Conservation (phyloP, 2,888 invertebrate species). For the Dasysyrphus tricinctus region DNA sequence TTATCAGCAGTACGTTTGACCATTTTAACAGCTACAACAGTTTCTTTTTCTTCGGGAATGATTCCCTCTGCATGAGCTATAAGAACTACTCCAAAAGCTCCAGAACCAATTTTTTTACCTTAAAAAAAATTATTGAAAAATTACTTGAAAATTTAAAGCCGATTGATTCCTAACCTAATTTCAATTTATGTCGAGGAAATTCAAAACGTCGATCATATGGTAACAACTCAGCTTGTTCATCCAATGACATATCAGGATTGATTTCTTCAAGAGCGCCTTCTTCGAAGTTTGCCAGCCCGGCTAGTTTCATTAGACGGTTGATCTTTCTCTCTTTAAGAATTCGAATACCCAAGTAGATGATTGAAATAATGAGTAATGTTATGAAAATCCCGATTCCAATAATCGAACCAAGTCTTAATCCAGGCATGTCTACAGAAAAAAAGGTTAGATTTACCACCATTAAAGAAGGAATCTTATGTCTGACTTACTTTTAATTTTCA, state of each 20-base stretch:
- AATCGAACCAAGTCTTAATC: conserved; percentile 82
- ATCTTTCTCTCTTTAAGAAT: conserved; percentile 79
- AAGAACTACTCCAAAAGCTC: conserved; percentile 97
- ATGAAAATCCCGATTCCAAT: conserved; percentile 79
- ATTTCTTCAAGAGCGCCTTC: conserved; percentile 91
- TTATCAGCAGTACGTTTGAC: conserved; percentile 94
- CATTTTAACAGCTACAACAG: conserved; percentile 97
- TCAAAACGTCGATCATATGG: conserved; percentile 96
- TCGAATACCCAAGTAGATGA: conserved; percentile 80
- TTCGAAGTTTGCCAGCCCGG: conserved; percentile 90
- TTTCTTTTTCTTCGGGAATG: conserved; percentile 88
- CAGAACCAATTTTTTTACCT: conserved; percentile 94
- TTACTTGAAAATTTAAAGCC: background rate
- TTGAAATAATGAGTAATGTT: conserved; percentile 78
- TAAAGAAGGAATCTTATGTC: background rate
- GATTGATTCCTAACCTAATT: conserved; percentile 85
- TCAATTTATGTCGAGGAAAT: conserved; percentile 92
- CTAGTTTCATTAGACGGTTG: conserved; percentile 87
- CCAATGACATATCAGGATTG: conserved; percentile 94
- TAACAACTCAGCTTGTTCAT: conserved; percentile 96
- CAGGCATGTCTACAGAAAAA: conserved; percentile 79
- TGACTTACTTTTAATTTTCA: conserved; percentile 85
- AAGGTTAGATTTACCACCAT: background rate
- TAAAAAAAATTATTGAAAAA: background rate
- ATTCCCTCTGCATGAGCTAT: conserved; percentile 94